Base-by-base conservation (phyloP, 2,888 invertebrate genomes). In the Blastobasis adustella region DNA sequence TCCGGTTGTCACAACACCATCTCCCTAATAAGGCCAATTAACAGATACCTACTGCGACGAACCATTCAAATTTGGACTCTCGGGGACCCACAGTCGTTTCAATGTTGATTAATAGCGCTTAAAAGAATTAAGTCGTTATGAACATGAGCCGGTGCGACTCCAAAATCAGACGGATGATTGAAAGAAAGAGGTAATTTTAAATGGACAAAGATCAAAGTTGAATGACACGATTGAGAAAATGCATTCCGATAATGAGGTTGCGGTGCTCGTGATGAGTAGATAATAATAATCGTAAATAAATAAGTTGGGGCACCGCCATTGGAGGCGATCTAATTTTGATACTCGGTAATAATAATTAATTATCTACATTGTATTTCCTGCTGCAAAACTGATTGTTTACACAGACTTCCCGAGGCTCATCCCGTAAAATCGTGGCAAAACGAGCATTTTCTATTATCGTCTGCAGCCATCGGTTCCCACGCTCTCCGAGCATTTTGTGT, bases 21-120 rank as follows among this genome's bases (percentile, higher is more conserved):
- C 86, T 84, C 72, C 78, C 80, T 87, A 88, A 88, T 88, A 86
- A 87, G 85, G 76, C 87, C 87, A 88, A 88, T 88, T 88, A 88
- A 87, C 81, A 82, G 76, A 73, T 82, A 74, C 76, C 71, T 74
- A 70, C 65, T 59, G 59, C 47, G 57, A 60, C 58, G 59, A 58
- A 59, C 60, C 59, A 59, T 23, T 23, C 23, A 3, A 23, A 23
- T 23, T 23, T 23, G 23, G 23, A 23, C 23, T 23, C 23, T 23
- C 23, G 1, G 23, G 23, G 23, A 23, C 23, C 23, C 23, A 23
- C 23, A 23, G 23, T 23, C 23, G 23, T 23, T 23, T 23, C 23
- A 23, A 23, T 23, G 23, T 23, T 23, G 1, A 23, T 23, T 23
- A 23, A 23, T 23, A 23, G 23, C 23, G 2, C 23, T 23, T 23